Percentiles rank a stretch among this genome's conserved stretches.
phyloP scores from a whole-genome alignment of 2,888 invertebrate species.

The Tetheella fluctuosa region DNA sequence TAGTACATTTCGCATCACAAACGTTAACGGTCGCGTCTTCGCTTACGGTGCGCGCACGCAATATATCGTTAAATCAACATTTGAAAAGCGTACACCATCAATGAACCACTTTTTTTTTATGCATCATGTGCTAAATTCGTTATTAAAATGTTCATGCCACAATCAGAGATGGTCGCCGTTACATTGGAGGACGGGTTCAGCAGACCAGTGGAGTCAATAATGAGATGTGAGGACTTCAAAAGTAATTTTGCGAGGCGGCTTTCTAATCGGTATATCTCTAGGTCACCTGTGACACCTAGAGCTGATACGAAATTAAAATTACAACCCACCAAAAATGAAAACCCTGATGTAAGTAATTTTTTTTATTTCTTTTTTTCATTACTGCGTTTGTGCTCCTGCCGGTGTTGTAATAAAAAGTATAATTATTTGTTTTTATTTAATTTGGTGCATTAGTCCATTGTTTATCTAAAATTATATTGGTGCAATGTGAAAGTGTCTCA shows the following conservation, averaged over 20 bases:
- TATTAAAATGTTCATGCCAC: slow-evolving; percentile 61
- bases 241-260: slow-evolving; percentile 78
- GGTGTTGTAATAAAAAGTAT: neutral
- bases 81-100: slow-evolving; percentile 36
- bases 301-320: slow-evolving; percentile 58
- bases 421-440: neutral
- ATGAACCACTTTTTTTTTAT: slow-evolving; percentile 48
- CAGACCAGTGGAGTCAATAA: slow-evolving; percentile 75
- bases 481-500: slow-evolving; percentile 30
- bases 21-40: slow-evolving; percentile 39
- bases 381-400: neutral
- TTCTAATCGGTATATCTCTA: slow-evolving; percentile 72
- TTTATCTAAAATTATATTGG: slow-evolving; percentile 2
- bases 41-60: slow-evolving; percentile 35
- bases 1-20: slow-evolving; percentile 38
- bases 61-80: slow-evolving; percentile 38
- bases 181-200: slow-evolving; percentile 65
- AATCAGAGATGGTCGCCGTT: slow-evolving; percentile 41
- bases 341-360: slow-evolving; percentile 56
- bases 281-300: slow-evolving; percentile 51
- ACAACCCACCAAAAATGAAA: slow-evolving; percentile 41
- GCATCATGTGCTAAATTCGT: slow-evolving; percentile 44
- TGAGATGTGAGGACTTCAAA: slow-evolving; percentile 79
- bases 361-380: neutral
- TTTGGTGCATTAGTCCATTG: neutral